A percentile compares a stretch with the other conserved stretches of the same genome.
Evolutionary conservation across 1,140 invertebrate genomes (phyloP).

Genomic region (Cephus cinctus): DNA sequence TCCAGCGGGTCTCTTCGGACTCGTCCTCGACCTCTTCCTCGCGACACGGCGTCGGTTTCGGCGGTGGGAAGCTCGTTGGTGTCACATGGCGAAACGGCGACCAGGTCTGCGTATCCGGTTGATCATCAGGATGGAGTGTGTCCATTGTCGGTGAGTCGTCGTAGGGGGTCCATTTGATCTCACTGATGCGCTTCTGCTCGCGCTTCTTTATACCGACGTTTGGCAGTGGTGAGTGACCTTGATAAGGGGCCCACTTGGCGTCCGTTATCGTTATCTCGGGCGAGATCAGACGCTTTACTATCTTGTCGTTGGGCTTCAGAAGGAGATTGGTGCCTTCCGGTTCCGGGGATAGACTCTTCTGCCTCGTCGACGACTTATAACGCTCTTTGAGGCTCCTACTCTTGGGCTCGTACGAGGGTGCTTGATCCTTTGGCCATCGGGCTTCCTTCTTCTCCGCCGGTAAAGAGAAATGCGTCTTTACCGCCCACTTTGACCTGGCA

Average conservation of each 20-base stretch:
- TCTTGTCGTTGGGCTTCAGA: conserved; percentile 37
- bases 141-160: conserved; percentile 35
- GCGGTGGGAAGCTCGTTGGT: conserved; percentile 45
- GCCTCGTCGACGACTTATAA: conserved; percentile 33
- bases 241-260: conserved; percentile 50
- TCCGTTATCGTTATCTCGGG: conserved; percentile 43
- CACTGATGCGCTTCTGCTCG: conserved; percentile 44
- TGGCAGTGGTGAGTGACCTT: conserved; percentile 49
- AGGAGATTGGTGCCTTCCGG: conserved; percentile 49
- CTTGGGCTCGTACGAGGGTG: conserved; percentile 29
- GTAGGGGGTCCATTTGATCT: conserved; percentile 49
- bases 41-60: conserved; percentile 17
- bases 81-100: conserved; percentile 42
- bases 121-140: conserved; percentile 26
- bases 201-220: conserved; percentile 45
- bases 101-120: conserved; percentile 23
- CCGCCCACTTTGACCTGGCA: conserved; percentile 44
- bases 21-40: conserved; percentile 40
- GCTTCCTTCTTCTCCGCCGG: conserved; percentile 41
- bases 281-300: conserved; percentile 44
- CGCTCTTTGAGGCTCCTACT: conserved; percentile 48
- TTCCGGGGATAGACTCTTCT: conserved; percentile 50
- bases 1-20: conserved; percentile 38
- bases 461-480: conserved; percentile 48
- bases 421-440: conserved; percentile 31